Evolutionary conservation across 2,888 invertebrate genomes (phyloP), one percentile per base, ranked within the genome.

Genomic region (Nipponacmea schrenckii): DNA sequence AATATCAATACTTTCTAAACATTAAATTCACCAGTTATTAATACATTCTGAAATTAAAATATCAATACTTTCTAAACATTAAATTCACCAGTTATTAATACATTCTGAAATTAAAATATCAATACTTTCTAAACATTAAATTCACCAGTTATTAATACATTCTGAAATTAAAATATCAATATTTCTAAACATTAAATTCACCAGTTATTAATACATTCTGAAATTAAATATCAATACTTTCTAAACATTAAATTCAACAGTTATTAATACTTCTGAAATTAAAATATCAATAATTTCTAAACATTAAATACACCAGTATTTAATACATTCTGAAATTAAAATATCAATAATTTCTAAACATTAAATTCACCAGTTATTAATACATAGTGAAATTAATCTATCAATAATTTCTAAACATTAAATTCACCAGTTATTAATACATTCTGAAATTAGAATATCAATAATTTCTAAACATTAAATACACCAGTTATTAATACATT

Each of bases 181-280:
- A n/a, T n/a, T n/a, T n/a, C n/a, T n/a, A n/a, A n/a, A n/a, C 83
- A 70, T 84, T 84, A 66, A 83, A 79, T 74, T 84, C 84, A 3
- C 84, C 84, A 66, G 80, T 70, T 27, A 84, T 72, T 62, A 83
- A 66, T 0, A 79, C 66, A 62, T 81, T 67, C 74, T 80, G 69
- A 17, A 27, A 44, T n/a, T n/a, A n/a, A n/a, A n/a, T n/a, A n/a
- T n/a, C n/a, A n/a, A n/a, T n/a, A n/a, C n/a, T n/a, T n/a, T n/a
- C n/a, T n/a, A n/a, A n/a, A n/a, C 83, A 70, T 84, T 84, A 66
- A 83, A 79, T 74, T 84, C 84, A 3, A 84, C 84, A 66, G 80
- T 70, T 27, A 84, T 72, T 62, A 83, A 66, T 0, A 79, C 66
- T 81, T 67, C 74, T 80, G 69, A 17, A 27, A 44, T n/a, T n/a